phyloP scores from a whole-genome alignment of 1,140 invertebrate genomes.

The Thalassaphorura encarpata region DNA sequence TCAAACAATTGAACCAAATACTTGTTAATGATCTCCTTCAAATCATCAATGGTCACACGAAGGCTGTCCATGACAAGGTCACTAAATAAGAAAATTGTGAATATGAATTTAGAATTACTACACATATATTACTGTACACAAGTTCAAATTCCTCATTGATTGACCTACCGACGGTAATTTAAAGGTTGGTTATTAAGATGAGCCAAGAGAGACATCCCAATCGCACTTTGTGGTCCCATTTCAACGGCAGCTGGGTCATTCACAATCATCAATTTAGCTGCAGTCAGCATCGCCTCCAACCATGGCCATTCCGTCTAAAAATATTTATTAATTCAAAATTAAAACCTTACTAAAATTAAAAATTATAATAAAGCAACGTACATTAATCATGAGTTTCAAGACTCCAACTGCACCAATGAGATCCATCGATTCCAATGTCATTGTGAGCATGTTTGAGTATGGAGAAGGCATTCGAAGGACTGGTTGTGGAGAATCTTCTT shows the following conservation, averaged over 20 bases:
- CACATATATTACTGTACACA: neutral
- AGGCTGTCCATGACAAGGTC: slow-evolving; percentile 55
- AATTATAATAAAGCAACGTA: neutral
- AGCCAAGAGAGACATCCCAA: slow-evolving; percentile 13
- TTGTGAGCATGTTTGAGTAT: slow-evolving; percentile 26
- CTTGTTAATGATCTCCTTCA: slow-evolving; percentile 52
- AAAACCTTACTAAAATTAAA: neutral
- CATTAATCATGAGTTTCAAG: slow-evolving; percentile 26
- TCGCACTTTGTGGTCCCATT: slow-evolving; percentile 23
- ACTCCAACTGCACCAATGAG: slow-evolving; percentile 22
- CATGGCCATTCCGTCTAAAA: slow-evolving; percentile 28
- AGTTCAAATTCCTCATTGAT: neutral
- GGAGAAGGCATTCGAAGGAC: slow-evolving; percentile 31
- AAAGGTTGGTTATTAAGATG: slow-evolving; percentile 15
- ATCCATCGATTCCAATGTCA: slow-evolving; percentile 27
- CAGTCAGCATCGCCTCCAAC: slow-evolving; percentile 21
- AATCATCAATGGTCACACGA: slow-evolving; percentile 52
- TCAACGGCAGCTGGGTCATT: slow-evolving; percentile 29
- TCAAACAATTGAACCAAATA: slow-evolving; percentile 59
- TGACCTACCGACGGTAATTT: slow-evolving; percentile 14
- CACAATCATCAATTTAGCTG: slow-evolving; percentile 29
- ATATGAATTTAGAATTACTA: neutral
- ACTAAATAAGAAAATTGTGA: slow-evolving; percentile 39
- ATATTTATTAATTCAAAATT: slow-evolving; percentile 2
- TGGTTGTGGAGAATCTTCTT: slow-evolving; percentile 18